Evolutionary conservation across 2,113 vertebrate genomes (phyloP).

Genomic region (Lonchura striata): DNA sequence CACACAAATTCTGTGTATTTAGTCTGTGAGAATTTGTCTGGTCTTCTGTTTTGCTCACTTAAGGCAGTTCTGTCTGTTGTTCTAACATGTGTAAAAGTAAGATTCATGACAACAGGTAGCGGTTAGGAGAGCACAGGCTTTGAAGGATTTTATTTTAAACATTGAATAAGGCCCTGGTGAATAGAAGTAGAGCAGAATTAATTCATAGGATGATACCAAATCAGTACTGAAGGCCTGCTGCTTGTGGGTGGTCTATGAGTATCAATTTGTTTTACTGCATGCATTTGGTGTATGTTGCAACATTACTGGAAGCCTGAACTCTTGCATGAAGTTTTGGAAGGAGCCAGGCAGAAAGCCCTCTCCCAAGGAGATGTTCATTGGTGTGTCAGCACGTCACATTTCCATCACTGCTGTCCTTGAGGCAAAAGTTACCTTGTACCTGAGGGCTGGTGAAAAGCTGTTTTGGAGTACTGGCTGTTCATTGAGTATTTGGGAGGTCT

Average conservation of each 20-base stretch:
- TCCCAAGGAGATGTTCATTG: not conserved
- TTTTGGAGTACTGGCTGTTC: not conserved
- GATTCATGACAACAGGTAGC: not conserved
- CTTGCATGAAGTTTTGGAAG: not conserved
- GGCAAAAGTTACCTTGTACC: fast-evolving
- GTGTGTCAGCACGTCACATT: not conserved
- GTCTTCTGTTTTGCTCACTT: not conserved
- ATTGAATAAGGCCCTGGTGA: not conserved
- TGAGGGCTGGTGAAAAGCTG: not conserved
- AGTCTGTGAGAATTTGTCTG: not conserved
- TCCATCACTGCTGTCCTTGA: not conserved
- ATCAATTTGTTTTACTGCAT: not conserved
- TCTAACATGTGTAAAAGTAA: not conserved
- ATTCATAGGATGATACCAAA: not conserved
- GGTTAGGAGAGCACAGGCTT: not conserved
- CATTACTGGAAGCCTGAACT: not conserved
- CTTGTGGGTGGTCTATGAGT: not conserved
- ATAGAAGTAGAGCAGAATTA: not conserved
- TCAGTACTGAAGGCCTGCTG: not conserved
- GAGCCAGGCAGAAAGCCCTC: not conserved
- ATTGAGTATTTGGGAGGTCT: fast-evolving
- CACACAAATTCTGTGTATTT: not conserved
- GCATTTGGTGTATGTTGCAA: not conserved
- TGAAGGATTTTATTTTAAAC: not conserved
- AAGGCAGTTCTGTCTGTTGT: not conserved